phyloP scores from a whole-genome alignment of 2,888 invertebrate species.

The Cetonia aurata region DNA sequence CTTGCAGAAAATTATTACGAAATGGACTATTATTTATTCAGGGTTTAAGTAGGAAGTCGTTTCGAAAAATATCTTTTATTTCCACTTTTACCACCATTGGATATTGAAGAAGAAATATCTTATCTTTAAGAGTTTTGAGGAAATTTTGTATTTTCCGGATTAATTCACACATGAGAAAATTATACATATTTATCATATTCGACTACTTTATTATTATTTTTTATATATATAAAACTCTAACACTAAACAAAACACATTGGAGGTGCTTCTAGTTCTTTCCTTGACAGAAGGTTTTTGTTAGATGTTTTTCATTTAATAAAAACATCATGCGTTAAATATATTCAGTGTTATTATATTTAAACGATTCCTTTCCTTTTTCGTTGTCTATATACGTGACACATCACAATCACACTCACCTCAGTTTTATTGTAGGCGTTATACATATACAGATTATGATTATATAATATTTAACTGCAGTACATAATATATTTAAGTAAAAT shows the following conservation, averaged over 20 bases:
- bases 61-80: no score
- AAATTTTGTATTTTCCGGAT: no score
- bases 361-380: constrained; percentile 8
- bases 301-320: background rate
- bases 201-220: no score
- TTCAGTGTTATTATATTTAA: constrained; percentile 26
- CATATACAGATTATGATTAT: constrained; percentile 44
- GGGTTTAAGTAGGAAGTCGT: no score
- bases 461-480: constrained; percentile 39
- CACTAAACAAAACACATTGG: background rate
- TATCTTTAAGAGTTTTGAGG: no score
- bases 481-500: constrained; percentile 35
- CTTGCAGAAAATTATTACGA: no score
- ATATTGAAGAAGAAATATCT: no score
- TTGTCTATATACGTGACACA: constrained; percentile 41
- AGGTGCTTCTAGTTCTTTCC: background rate
- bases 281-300: background rate
- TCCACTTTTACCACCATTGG: no score
- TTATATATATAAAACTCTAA: no score
- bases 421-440: constrained; percentile 39
- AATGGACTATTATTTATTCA: no score
- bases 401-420: constrained; percentile 47
- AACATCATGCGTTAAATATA: constrained; percentile 43
- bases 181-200: no score
- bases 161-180: no score